Evolutionary conservation across 1,140 invertebrate genomes (phyloP), one percentile per base, ranked within the genome.

Genomic region (Venustaconcha ellipsiformis): DNA sequence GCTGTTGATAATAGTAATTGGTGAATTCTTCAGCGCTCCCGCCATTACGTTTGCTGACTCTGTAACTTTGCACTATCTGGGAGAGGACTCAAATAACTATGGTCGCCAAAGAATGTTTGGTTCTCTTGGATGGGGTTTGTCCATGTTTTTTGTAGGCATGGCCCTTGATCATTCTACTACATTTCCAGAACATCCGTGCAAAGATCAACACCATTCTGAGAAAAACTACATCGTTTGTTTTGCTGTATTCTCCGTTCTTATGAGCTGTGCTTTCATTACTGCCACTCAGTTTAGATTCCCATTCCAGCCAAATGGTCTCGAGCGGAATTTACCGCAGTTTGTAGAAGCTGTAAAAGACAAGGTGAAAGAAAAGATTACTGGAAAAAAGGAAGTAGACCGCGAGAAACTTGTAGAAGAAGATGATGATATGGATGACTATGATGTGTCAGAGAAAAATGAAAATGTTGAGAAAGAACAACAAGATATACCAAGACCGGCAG

Each of bases 211-310:
- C 6, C 70, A 78, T 17, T 80, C 82, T 11, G 93, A 94, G 72
- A 97, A 98, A 86, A 99, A 99, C 88, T 99, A 99, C 89, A 98
- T 96, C 6, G 96, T 99, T 65, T 99, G 98, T 89, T 99, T 99
- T 90, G 96, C 97, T 0, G 97, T 97, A 18, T 99, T 99, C 90
- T 96, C 96, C 30, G 96, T 99, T 14, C 92, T 99, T 2, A 99
- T 99, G 97, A 95, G 95, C 2, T 96, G 95, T 70, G 97, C 98
- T 2, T 92, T 99, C 18, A 94, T 98, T 55, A 95, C 95, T 14
- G 97, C 98, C 0, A 97, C 97, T 0, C 96, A 97, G 91, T 91
- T 94, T 72, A 89, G 80, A 83, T 81, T 93, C 92, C 80, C 79
- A 58, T 86, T 88, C 62, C 90, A 90, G 68, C 83, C 88, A 65